phyloP scores from a whole-genome alignment of 2,888 invertebrate species.

The Nephrotoma guestfalica region DNA sequence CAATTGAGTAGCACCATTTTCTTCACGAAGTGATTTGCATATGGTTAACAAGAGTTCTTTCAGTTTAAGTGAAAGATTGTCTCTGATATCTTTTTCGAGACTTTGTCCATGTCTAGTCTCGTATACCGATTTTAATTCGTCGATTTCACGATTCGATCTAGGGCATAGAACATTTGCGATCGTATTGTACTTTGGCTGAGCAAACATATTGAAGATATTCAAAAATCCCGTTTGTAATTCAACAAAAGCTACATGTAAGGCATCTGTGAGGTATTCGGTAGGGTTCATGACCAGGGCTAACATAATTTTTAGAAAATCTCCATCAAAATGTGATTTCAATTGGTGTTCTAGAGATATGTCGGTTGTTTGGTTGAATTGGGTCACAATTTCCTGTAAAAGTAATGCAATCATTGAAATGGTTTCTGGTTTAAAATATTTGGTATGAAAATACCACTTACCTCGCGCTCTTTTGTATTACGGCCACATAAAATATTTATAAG shows the following conservation, averaged over 20 bases:
- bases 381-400: not conserved
- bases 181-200: not conserved
- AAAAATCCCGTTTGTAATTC: not conserved
- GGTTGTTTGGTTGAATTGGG: not conserved
- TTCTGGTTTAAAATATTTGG: not conserved
- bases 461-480: not conserved
- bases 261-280: not conserved
- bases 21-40: not conserved
- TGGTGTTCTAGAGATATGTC: not conserved
- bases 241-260: not conserved
- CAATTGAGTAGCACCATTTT: not conserved
- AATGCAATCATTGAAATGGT: not conserved
- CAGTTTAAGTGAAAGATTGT: not conserved
- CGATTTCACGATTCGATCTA: not conserved
- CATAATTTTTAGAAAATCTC: not conserved
- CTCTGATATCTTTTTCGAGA: not conserved
- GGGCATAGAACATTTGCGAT: not conserved
- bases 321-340: conserved; percentile 21
- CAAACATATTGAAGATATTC: not conserved
- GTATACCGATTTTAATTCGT: not conserved
- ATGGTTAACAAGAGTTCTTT: not conserved
- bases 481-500: not conserved
- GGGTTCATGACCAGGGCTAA: not conserved
- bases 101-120: not conserved
- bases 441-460: not conserved